Evolutionary conservation across 2,113 vertebrate species (phyloP).

Genomic region (Pyxicephalus adspersus): DNA sequence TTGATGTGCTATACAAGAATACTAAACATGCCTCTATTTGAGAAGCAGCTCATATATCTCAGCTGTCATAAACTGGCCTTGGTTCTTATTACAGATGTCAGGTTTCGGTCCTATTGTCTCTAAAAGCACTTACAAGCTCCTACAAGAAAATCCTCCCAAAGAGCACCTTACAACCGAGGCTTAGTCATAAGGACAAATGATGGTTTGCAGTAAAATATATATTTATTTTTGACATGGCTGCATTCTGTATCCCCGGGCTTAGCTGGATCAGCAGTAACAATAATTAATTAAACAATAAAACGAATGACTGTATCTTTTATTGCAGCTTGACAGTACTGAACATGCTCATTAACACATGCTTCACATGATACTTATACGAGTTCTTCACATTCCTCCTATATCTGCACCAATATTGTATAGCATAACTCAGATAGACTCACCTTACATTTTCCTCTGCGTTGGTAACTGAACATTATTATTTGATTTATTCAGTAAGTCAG

Average conservation of each 20-base stretch:
- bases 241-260: too few relatives aligned
- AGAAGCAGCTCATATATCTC: slow-evolving; percentile 2
- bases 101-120: slow-evolving; percentile 5
- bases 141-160: background rate
- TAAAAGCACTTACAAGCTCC: slow-evolving; percentile 1
- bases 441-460: background rate
- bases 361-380: too few relatives aligned
- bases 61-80: background rate
- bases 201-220: background rate
- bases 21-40: slow-evolving; percentile 9
- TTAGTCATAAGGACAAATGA: background rate
- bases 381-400: background rate
- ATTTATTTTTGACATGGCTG: too few relatives aligned
- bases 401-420: background rate
- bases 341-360: too few relatives aligned
- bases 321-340: too few relatives aligned
- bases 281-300: too few relatives aligned
- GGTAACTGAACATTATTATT: background rate
- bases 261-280: too few relatives aligned
- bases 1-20: background rate
- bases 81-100: background rate
- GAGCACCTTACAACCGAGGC: background rate
- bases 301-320: too few relatives aligned
- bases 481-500: background rate
- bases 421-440: background rate